These are phyloP conservation scores for Mythimna loreyi DNA, from an alignment of 2,888 invertebrate species.

Conservation along the genomic window DNA sequence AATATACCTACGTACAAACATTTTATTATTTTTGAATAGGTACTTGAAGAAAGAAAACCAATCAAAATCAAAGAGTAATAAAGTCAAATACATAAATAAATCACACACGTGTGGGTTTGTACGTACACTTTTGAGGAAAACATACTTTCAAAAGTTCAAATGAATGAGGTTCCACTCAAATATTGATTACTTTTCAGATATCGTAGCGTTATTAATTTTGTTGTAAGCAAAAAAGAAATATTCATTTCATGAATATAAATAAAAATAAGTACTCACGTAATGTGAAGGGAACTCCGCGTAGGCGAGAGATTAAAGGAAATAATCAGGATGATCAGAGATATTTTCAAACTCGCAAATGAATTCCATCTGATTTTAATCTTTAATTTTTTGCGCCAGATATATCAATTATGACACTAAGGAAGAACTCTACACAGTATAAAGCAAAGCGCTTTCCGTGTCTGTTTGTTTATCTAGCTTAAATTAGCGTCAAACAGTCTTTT, in stretches of 20 bases:
- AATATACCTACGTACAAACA: no score
- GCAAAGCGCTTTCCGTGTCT: no score
- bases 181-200: conserved; percentile 24
- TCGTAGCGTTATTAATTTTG: conserved; percentile 26
- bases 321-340: conserved; percentile 5
- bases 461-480: no score
- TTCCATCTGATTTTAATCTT: background rate
- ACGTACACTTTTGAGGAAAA: background rate
- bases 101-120: background rate
- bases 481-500: no score
- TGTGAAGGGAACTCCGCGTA: background rate
- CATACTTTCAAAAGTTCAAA: background rate
- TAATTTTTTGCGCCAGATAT: background rate
- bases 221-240: conserved; percentile 11
- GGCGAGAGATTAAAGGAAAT: conserved; percentile 1
- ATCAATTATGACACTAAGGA: background rate
- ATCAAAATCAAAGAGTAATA: background rate
- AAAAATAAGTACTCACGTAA: background rate
- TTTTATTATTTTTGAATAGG: background rate
- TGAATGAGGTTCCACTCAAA: conserved; percentile 9
- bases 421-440: no score
- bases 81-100: background rate
- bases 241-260: conserved; percentile 16
- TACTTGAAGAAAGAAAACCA: background rate
- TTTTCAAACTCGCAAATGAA: conserved; percentile 14